phyloP scores from a whole-genome alignment of 2,797 vertebrate genomes.

The Manis crassicaudata region DNA sequence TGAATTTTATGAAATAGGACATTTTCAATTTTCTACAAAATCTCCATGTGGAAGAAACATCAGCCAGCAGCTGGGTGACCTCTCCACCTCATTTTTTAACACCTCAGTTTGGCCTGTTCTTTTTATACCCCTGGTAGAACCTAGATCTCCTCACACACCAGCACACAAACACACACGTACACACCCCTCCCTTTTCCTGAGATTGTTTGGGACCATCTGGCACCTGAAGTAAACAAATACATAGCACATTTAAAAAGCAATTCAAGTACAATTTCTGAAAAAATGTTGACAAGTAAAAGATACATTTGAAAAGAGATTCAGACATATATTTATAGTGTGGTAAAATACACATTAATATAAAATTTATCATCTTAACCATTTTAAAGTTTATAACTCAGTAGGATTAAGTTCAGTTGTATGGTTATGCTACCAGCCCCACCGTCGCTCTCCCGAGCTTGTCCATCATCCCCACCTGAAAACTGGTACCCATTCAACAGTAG shows the following conservation, averaged over 20 bases:
- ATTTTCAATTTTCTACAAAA: slow-evolving; percentile 21
- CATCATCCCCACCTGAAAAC: neutral
- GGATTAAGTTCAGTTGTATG: too few species aligned
- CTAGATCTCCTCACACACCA: neutral
- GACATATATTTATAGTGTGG: neutral
- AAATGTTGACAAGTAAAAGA: neutral
- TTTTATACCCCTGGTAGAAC: neutral
- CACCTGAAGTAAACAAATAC: neutral
- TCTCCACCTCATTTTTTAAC: neutral
- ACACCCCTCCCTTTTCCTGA: neutral
- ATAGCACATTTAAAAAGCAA: neutral
- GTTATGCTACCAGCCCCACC: neutral
- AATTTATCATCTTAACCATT: neutral
- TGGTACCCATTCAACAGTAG: neutral
- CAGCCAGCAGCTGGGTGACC: neutral
- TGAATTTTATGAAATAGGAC: neutral
- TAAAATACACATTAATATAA: neutral
- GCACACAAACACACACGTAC: neutral
- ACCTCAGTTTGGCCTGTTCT: neutral
- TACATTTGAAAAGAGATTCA: neutral
- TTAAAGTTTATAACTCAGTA: neutral
- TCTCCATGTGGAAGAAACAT: neutral
- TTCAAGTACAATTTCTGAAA: neutral
- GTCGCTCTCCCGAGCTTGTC: neutral
- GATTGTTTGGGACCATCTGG: neutral